phyloP scores from a whole-genome alignment of 2,113 vertebrate species.

The Ifrita kowaldi region DNA sequence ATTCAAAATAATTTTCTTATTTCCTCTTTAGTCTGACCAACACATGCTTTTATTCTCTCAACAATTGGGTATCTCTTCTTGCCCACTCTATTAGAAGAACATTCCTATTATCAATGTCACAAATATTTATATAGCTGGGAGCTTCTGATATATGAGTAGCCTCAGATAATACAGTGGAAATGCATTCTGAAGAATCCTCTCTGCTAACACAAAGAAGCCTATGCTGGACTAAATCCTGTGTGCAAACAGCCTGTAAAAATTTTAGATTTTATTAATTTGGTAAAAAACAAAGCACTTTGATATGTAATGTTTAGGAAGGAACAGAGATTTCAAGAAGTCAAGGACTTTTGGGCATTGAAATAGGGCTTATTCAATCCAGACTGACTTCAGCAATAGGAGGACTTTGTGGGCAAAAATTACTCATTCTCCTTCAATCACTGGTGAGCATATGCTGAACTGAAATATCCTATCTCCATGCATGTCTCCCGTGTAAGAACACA shows the following conservation, averaged over 20 bases:
- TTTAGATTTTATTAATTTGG: background rate
- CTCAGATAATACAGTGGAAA: background rate
- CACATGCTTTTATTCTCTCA: background rate
- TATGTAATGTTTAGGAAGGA: background rate
- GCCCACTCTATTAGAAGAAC: background rate
- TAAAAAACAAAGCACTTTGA: background rate
- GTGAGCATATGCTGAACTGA: background rate
- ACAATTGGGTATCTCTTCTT: background rate
- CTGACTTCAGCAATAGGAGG: background rate
- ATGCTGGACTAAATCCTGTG: background rate
- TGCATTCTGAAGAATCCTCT: background rate
- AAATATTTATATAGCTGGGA: slow-evolving; percentile 49
- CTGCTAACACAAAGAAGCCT: background rate
- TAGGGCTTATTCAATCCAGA: background rate
- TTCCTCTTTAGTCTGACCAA: background rate
- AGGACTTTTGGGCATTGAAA: background rate
- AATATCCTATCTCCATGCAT: background rate
- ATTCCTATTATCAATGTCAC: slow-evolving; percentile 11
- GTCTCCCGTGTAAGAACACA: background rate
- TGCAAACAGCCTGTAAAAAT: background rate
- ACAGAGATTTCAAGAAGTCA: background rate
- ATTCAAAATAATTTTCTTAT: background rate
- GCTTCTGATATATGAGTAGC: background rate
- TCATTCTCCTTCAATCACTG: background rate
- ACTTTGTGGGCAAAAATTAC: background rate